phyloP scores from a whole-genome alignment of 2,888 invertebrate species.

The Acanthopleura granulata region DNA sequence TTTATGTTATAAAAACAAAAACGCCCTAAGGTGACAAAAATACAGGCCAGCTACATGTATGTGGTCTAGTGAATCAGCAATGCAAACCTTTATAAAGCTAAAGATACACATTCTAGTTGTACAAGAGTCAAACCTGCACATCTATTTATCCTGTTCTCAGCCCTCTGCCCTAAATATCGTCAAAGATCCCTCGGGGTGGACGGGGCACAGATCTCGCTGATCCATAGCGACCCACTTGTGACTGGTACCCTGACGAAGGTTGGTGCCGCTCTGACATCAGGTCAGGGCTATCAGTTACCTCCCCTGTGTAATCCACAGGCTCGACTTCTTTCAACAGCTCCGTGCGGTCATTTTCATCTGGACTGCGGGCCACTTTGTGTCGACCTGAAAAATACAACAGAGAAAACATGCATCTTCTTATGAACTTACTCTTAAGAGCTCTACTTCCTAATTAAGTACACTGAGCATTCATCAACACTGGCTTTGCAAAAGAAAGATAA shows the following conservation, averaged over 20 bases:
- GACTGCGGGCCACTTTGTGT: conserved; percentile 71
- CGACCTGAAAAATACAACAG: conserved; percentile 28
- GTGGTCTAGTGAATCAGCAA: too few species aligned
- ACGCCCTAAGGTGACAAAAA: too few species aligned
- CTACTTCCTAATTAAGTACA: too few species aligned
- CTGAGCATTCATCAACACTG: too few species aligned
- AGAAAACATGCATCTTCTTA: too few species aligned
- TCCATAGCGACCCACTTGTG: conserved; percentile 31
- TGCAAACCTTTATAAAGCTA: too few species aligned
- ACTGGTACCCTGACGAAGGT: background rate
- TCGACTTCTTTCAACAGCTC: conserved; percentile 85
- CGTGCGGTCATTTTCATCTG: conserved; percentile 81
- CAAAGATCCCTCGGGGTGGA: conserved; percentile 61
- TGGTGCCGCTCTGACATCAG: conserved; percentile 28
- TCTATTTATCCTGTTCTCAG: background rate
- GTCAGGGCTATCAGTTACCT: conserved; percentile 38
- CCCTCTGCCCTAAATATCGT: conserved; percentile 52
- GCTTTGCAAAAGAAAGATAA: too few species aligned
- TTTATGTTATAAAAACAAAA: too few species aligned
- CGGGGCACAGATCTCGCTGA: conserved; percentile 27
- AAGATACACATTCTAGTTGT: too few species aligned
- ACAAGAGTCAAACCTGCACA: too few species aligned
- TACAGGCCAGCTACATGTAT: too few species aligned
- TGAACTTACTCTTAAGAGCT: too few species aligned
- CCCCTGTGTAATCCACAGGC: conserved; percentile 69